Evolutionary conservation across 2,113 vertebrate genomes (phyloP), one percentile per base, ranked within the genome.

Genomic region (Antechinus flavipes): DNA sequence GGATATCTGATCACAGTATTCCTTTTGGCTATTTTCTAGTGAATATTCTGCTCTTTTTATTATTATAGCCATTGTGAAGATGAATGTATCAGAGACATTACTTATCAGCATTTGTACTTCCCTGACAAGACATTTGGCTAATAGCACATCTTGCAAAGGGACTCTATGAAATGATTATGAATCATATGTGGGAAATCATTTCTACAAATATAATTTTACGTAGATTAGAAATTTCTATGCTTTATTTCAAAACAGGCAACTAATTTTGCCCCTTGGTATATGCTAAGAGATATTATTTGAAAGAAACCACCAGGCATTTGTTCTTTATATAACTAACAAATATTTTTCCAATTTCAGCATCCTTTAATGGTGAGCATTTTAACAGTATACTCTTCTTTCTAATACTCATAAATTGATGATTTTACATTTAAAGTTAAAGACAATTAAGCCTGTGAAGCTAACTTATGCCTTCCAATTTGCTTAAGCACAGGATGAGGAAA

Each of bases 361-460:
- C 94, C 58, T 94, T 61, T 94, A 54, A 52, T 90, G 68, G 46
- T 61, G 46, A 42, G 12, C 0, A 91, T 47, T 1, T 91, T 93
- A 91, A 2, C 24, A 26, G 0, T 12, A 56, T 54, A 93, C 54
- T 12, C 46, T 90, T 9, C 11, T n/a, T 97, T 22, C n/a, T 6
- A 52, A 26, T 76, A 90, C 53, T 35, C 24, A 12, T 27, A 84
- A 56, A 90, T 9, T 7, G 94, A 92, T 47, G 30, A 3, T 91
- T 96, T 93, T 61, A 16, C 53, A 97, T 94, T 23, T 91, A 90
- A 96, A 96, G 96, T 90, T 94, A 91, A 76, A 93, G 90, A 96
- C 1, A 5, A 52, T 56, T 49, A 6, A 16, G 53, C 56, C 97
- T 95, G 92, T 95, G 14, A 54, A 19, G n/a, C 56, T 92, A 89